These are phyloP conservation scores for Zelleria hepariella DNA, from an alignment of 2,888 invertebrate species.

Conservation along the genomic window DNA sequence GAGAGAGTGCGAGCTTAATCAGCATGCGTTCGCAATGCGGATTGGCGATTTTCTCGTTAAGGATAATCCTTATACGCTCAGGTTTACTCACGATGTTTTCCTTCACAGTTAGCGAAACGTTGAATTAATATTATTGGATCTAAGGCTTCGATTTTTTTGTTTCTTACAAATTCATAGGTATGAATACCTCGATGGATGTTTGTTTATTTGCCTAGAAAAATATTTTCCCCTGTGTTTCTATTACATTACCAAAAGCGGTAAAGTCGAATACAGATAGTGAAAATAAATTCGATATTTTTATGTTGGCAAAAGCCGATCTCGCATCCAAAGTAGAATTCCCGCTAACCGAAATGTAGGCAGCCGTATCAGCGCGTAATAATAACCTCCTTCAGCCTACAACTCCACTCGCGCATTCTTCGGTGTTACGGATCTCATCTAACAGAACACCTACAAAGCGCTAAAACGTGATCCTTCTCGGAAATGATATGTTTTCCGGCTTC, in stretches of 20 bases:
- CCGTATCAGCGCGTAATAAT: background rate
- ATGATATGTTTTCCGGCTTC: background rate
- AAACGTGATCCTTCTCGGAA: background rate
- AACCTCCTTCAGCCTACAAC: background rate
- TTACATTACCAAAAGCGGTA: background rate
- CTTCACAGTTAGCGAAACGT: no score
- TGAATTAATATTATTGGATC: background rate
- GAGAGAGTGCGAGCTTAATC: no score
- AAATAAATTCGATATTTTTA: background rate
- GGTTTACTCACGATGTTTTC: no score
- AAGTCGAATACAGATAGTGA: background rate
- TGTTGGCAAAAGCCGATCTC: background rate
- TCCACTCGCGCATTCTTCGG: background rate
- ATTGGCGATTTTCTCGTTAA: no score
- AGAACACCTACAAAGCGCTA: background rate
- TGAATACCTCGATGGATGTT: constrained; percentile 8
- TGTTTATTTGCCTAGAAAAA: no score
- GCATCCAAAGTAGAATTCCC: background rate
- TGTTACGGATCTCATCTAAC: background rate
- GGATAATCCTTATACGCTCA: no score
- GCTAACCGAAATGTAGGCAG: background rate
- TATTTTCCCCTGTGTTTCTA: no score
- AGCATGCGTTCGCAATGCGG: no score
- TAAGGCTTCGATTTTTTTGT: background rate
- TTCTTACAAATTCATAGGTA: background rate